phyloP scores from a whole-genome alignment of 1,140 invertebrate genomes.

The Bombus huntii region DNA sequence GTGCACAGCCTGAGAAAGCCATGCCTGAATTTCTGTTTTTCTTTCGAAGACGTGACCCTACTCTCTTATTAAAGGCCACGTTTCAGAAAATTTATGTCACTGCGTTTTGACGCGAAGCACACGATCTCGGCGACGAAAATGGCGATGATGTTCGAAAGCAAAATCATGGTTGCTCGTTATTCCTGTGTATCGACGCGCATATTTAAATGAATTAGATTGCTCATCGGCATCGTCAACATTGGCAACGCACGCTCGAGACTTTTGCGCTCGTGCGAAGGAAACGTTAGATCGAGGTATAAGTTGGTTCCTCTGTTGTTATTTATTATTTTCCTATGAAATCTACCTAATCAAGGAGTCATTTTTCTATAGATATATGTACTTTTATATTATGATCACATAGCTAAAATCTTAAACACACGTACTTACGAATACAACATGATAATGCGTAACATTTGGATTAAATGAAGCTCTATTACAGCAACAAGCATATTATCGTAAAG shows the following conservation, averaged over 20 bases:
- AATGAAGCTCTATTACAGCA: background rate
- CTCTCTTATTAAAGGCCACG: too few relatives aligned
- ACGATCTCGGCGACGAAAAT: background rate
- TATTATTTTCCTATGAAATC: too few relatives aligned
- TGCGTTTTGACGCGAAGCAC: background rate
- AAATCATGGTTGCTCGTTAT: conserved; percentile 33
- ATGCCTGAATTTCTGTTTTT: background rate
- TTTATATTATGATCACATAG: background rate
- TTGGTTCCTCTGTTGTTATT: too few relatives aligned
- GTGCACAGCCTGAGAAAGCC: background rate
- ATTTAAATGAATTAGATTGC: conserved; percentile 23
- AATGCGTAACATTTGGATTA: background rate
- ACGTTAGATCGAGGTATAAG: background rate
- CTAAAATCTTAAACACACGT: too few relatives aligned
- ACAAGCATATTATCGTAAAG: background rate
- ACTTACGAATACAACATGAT: background rate
- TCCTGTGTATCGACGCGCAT: conserved; percentile 24
- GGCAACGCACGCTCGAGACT: background rate
- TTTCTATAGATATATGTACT: too few relatives aligned
- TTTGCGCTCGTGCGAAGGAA: background rate
- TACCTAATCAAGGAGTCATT: too few relatives aligned
- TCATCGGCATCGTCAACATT: background rate
- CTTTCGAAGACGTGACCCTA: background rate
- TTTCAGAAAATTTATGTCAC: background rate
- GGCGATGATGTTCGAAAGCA: background rate